A percentile compares a stretch with the other conserved stretches of the same genome.
phyloP scores from a whole-genome alignment of 1,140 invertebrate genomes.

The Episyrphus balteatus region DNA sequence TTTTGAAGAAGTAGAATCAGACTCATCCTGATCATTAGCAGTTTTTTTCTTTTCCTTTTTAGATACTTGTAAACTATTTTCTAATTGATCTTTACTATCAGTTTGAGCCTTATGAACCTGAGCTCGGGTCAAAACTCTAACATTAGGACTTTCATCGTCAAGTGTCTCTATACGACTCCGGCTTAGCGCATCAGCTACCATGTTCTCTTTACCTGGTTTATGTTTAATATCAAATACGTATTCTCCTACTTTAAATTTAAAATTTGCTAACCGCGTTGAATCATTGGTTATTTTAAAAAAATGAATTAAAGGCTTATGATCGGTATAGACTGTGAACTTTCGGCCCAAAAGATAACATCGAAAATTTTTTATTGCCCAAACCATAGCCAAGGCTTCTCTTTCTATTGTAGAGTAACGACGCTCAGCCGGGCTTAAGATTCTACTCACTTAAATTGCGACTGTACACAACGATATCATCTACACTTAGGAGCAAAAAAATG shows the following conservation, averaged over 20 bases:
- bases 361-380: constrained; percentile 37
- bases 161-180: too few relatives aligned
- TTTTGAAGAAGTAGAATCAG: too few relatives aligned
- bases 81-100: too few relatives aligned
- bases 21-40: too few relatives aligned
- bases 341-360: constrained; percentile 23
- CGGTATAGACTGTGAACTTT: constrained; percentile 20
- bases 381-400: constrained; percentile 22
- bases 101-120: too few relatives aligned
- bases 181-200: constrained; percentile 6
- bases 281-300: constrained; percentile 28
- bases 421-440: constrained; percentile 16
- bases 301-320: constrained; percentile 33
- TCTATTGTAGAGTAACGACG: constrained; percentile 18
- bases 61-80: too few relatives aligned
- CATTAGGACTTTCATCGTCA: too few relatives aligned
- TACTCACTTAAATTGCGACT: constrained; percentile 18
- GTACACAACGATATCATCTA: too few relatives aligned
- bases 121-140: too few relatives aligned
- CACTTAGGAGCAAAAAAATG: too few relatives aligned
- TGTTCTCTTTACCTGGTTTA: constrained; percentile 13
- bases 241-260: constrained; percentile 7
- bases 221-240: constrained; percentile 23
- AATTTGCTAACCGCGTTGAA: constrained; percentile 16
- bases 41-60: too few relatives aligned